Percentiles rank a stretch among this genome's conserved stretches.
Evolutionary conservation across 2,113 vertebrate genomes (phyloP).

Genomic region (Mesembrinibis cayennensis): DNA sequence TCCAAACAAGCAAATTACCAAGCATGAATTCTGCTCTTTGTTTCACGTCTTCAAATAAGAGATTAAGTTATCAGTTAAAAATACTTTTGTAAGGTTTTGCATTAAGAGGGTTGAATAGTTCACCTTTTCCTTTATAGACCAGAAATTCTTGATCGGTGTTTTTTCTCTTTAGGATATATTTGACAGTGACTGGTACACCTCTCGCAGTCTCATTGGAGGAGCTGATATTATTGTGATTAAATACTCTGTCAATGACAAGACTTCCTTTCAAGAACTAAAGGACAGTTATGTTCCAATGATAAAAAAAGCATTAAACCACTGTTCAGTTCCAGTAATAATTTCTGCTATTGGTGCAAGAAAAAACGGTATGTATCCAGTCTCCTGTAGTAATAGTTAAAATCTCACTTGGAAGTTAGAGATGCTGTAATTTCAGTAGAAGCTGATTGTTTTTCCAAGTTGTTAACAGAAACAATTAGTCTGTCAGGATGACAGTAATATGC

Average conservation of each 20-base stretch:
- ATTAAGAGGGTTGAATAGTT: neutral
- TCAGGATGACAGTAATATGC: neutral
- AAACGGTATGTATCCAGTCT: slow-evolving; percentile 81
- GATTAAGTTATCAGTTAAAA: neutral
- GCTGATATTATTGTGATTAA: slow-evolving; percentile 96
- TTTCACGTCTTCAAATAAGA: neutral
- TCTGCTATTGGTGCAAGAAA: slow-evolving; percentile 89
- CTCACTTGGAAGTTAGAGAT: neutral
- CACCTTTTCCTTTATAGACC: neutral
- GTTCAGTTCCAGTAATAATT: slow-evolving; percentile 90
- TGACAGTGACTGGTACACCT: slow-evolving; percentile 92
- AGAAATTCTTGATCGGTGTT: neutral
- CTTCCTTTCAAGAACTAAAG: slow-evolving; percentile 90
- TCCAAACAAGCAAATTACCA: neutral
- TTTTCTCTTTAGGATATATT: slow-evolving; percentile 83
- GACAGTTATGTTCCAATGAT: slow-evolving; percentile 89
- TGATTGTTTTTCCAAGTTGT: neutral
- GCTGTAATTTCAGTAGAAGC: neutral
- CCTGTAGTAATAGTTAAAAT: neutral
- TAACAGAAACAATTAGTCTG: neutral
- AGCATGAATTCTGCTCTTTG: neutral
- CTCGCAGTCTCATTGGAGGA: slow-evolving; percentile 85
- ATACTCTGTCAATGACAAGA: slow-evolving; percentile 93
- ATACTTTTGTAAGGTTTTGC: neutral
- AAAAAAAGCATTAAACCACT: slow-evolving; percentile 86